Percentiles rank a stretch among this genome's conserved stretches.
Evolutionary conservation across 2,113 vertebrate species (phyloP).

Genomic region (Pseudorhombus dupliciocellatus): DNA sequence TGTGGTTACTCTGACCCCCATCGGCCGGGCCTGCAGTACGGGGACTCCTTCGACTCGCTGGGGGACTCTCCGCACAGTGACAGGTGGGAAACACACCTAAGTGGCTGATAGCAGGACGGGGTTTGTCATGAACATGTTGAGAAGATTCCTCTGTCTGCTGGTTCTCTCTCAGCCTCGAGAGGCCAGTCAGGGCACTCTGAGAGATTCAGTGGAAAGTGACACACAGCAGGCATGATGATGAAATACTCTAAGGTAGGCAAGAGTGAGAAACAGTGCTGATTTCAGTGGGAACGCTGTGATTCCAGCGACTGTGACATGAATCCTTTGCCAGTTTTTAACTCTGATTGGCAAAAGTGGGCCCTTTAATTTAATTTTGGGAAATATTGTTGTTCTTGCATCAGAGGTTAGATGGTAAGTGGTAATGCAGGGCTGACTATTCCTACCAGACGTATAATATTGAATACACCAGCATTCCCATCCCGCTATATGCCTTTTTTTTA

Average conservation of each 20-base stretch:
- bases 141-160: conserved; percentile 62
- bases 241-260: conserved; percentile 51
- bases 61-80: conserved; percentile 96
- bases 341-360: conserved; percentile 28
- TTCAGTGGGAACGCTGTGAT: conserved; percentile 31
- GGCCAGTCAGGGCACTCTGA: conserved; percentile 57
- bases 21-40: conserved; percentile 84
- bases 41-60: conserved; percentile 94
- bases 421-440: neutral
- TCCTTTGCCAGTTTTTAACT: conserved; percentile 16
- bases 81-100: conserved; percentile 83
- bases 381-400: conserved; percentile 8
- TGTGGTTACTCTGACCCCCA: conserved; percentile 87
- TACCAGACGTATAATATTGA: neutral
- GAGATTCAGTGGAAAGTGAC: conserved; percentile 66
- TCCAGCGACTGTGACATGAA: conserved; percentile 11
- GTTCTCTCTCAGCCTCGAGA: conserved; percentile 57
- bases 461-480: neutral
- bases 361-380: conserved; percentile 29
- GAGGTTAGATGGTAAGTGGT: neutral
- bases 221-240: conserved; percentile 61
- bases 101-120: conserved; percentile 19
- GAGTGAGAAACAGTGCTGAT: conserved; percentile 49
- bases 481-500: neutral
- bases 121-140: conserved; percentile 50